Evolutionary conservation across 1,140 invertebrate species (phyloP), one percentile per base, ranked within the genome.

Genomic region (Drosophila miranda): DNA sequence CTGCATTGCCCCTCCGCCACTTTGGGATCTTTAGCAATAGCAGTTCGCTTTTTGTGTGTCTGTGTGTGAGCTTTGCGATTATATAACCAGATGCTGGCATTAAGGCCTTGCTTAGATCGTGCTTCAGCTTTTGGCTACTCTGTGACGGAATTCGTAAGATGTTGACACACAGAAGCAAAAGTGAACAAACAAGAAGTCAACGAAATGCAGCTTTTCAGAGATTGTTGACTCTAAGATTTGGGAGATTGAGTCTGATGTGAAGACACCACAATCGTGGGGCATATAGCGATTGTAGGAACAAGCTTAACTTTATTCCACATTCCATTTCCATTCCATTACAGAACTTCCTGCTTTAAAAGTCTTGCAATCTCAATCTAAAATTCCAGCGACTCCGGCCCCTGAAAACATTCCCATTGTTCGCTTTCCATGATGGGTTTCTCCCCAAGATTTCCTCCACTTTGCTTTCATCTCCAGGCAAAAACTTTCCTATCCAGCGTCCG

Each of bases 61-160:
- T 63, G 44, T 48, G 30, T 64, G 41, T 75, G 49, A 63, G 63
- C 42, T 58, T 52, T 42, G 16, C 57, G 73, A 72, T 80, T 80
- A 77, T 80, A 82, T 78, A 80, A 81, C 68, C 54, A 69, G 69
- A 73, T 82, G 58, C 78, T 77, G 78, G 66, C 66, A 81, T 81
- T 81, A 78, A 77, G 68, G 61, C 61, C 78, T 77, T 19, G 64
- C 54, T 52, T 56, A 69, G 43, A 69, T 69, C 56, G 51, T 66
- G 73, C 73, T 9, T 30, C 26, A 7, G 49, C 53, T 56, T 13
- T 74, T 50, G 48, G 30, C 38, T 49, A 42, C 28, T 50, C 49
- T 68, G 51, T 63, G 34, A 42, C 23, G 64, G 64, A 68, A 69
- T 69, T 69, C 26, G 28, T 49, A 49, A 69, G 66, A 67, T 21